These are phyloP conservation scores for Morpho deidamia DNA, from an alignment of 2,888 invertebrate species.

Conservation along the genomic window DNA sequence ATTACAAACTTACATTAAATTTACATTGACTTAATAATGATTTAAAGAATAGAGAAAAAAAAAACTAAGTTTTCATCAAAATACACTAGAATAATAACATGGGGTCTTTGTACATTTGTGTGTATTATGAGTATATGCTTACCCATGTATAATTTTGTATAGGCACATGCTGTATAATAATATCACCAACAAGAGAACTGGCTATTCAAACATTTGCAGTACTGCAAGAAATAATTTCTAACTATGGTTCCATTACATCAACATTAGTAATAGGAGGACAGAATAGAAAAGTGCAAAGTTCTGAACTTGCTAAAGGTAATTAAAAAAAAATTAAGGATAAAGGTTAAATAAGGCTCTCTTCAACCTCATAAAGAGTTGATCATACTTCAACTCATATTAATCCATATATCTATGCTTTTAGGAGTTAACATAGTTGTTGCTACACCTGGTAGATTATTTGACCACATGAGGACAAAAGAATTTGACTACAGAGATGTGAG, in stretches of 20 bases:
- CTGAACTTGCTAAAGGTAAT: slow-evolving; percentile 87
- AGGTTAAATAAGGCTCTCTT: not conserved
- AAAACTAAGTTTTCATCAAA: no score
- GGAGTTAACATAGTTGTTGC: slow-evolving; percentile 95
- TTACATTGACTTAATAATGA: no score
- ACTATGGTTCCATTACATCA: slow-evolving; percentile 88
- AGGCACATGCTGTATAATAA: slow-evolving; percentile 92
- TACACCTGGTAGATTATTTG: slow-evolving; percentile 95
- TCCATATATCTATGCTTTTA: slow-evolving; percentile 30
- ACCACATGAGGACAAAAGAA: slow-evolving; percentile 94
- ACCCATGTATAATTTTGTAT: slow-evolving; percentile 19
- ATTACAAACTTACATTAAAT: no score
- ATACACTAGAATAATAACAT: no score
- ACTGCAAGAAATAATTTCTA: slow-evolving; percentile 88
- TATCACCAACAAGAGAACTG: slow-evolving; percentile 97
- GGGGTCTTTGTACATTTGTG: no score
- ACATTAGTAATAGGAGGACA: slow-evolving; percentile 97
- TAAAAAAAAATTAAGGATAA: no score
- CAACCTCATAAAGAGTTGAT: no score
- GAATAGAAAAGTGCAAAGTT: slow-evolving; percentile 89
- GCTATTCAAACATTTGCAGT: slow-evolving; percentile 97
- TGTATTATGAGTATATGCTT: not conserved
- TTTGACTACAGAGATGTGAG: slow-evolving; percentile 94
- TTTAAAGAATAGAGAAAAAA: no score
- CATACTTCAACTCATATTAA: not conserved